Conservation (phyloP, 2,797 vertebrate species). For the Characodon lateralis region DNA sequence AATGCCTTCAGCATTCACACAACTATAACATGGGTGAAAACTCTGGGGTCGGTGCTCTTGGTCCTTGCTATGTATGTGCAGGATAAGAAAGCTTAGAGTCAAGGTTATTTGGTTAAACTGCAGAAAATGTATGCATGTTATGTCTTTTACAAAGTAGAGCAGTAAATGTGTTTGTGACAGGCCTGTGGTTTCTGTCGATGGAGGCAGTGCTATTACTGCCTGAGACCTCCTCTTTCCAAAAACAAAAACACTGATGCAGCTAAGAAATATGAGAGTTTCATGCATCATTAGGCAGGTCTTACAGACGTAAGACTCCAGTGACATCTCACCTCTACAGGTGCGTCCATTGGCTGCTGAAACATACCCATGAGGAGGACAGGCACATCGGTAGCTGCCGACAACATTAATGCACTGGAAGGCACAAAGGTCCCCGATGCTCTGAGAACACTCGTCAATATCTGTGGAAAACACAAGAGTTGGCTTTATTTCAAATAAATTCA, state of each 20-base stretch:
- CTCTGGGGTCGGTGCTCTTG: not conserved
- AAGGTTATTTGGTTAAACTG: not conserved
- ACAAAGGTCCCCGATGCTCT: conserved; percentile 88
- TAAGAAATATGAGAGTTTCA: not conserved
- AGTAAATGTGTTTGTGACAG: not conserved
- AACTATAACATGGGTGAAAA: not conserved
- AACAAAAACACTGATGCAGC: not conserved
- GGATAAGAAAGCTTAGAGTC: not conserved
- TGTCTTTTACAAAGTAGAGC: not conserved
- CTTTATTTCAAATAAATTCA: not conserved
- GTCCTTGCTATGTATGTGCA: not conserved
- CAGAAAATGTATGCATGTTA: not conserved
- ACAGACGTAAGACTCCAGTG: not conserved
- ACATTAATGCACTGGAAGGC: conserved; percentile 92
- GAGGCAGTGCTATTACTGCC: not conserved
- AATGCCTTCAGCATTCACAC: no score
- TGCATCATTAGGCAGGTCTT: not conserved
- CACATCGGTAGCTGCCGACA: conserved; percentile 91
- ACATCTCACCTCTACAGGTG: conserved; percentile 87
- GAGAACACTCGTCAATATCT: conserved; percentile 95
- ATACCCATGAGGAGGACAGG: conserved; percentile 90
- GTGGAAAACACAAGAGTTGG: conserved; percentile 21
- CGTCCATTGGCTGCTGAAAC: conserved; percentile 87
- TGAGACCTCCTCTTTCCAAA: not conserved
- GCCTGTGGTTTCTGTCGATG: not conserved